These are phyloP conservation scores for Sisyra nigra DNA, from an alignment of 2,888 invertebrate genomes.

Conservation along the genomic window DNA sequence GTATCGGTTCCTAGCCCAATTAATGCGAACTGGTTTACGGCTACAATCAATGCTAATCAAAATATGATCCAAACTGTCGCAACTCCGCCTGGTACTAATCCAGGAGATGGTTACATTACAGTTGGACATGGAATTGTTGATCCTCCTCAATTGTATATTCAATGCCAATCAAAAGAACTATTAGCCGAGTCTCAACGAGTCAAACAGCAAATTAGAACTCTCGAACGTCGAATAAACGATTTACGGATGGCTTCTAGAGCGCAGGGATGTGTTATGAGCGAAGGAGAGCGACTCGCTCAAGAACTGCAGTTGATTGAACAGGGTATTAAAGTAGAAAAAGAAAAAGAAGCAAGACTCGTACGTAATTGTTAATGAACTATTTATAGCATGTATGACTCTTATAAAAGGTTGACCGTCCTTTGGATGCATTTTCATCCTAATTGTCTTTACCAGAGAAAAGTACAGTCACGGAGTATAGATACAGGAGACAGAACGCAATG, in stretches of 20 bases:
- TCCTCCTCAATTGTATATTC: slow-evolving; percentile 16
- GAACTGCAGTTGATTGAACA: slow-evolving; percentile 43
- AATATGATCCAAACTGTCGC: slow-evolving; percentile 20
- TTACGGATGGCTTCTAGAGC: slow-evolving; percentile 38
- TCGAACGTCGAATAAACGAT: slow-evolving; percentile 44
- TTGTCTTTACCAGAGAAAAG: too few species aligned
- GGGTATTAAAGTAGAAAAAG: slow-evolving; percentile 38
- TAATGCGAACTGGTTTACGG: slow-evolving; percentile 25
- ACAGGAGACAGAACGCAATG: too few species aligned
- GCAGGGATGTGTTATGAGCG: slow-evolving; percentile 28
- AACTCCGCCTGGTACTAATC: slow-evolving; percentile 12
- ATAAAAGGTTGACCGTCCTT: too few species aligned
- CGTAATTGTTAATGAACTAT: slow-evolving; percentile 12
- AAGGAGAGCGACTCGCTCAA: slow-evolving; percentile 38
- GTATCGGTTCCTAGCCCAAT: slow-evolving; percentile 30
- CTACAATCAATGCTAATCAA: slow-evolving; percentile 20
- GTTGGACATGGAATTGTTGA: slow-evolving; percentile 23
- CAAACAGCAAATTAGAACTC: slow-evolving; percentile 37
- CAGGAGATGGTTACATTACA: slow-evolving; percentile 31
- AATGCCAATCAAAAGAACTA: slow-evolving; percentile 27
- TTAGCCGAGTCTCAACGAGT: slow-evolving; percentile 41
- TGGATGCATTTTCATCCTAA: too few species aligned
- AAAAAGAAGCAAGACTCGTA: slow-evolving; percentile 36
- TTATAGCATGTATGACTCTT: neutral
- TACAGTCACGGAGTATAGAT: too few species aligned